phyloP scores from a whole-genome alignment of 2,888 invertebrate species.

The Blastobasis adustella region DNA sequence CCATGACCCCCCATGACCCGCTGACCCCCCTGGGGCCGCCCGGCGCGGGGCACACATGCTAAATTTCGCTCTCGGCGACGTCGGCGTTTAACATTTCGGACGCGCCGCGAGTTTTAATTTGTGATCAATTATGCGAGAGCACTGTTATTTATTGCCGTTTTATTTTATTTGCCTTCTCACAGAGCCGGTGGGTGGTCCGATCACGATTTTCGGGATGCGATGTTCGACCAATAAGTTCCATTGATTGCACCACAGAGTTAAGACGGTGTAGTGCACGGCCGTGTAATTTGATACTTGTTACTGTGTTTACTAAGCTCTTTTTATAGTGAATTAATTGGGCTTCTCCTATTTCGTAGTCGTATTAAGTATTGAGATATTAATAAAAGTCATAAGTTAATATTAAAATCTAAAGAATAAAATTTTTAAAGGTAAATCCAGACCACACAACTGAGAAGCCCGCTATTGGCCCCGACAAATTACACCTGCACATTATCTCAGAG shows the following conservation, averaged over 20 bases:
- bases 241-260: conserved; percentile 58
- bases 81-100: conserved; percentile 65
- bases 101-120: conserved; percentile 72
- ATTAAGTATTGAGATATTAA: no score
- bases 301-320: background rate
- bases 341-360: no score
- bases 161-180: conserved; percentile 71
- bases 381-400: no score
- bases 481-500: no score
- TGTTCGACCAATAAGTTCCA: conserved; percentile 62
- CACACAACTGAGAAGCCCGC: no score
- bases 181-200: conserved; percentile 68
- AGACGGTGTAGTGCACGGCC: conserved; percentile 17
- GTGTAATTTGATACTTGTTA: background rate
- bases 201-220: conserved; percentile 65
- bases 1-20: no score
- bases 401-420: no score
- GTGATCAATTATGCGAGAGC: conserved; percentile 74
- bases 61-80: conserved; percentile 66
- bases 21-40: no score
- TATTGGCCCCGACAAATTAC: no score
- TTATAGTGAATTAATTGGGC: no score
- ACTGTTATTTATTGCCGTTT: conserved; percentile 72
- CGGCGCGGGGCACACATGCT: no score
- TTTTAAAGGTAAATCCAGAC: no score